Evolutionary conservation across 2,113 vertebrate genomes (phyloP).

Genomic region (Pseudois nayaur): DNA sequence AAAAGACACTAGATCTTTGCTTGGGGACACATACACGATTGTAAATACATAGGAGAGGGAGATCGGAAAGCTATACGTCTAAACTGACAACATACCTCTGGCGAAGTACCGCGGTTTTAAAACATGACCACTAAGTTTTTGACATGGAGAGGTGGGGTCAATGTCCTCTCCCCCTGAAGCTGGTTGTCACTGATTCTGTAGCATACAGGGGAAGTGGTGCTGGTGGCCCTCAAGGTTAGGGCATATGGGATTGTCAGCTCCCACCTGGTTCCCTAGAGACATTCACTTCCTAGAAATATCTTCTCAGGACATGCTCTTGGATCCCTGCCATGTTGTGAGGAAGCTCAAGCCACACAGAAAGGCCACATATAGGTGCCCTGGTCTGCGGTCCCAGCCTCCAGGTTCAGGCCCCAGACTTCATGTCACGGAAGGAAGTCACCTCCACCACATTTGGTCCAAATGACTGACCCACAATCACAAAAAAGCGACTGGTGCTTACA

Average conservation of each 20-base stretch:
- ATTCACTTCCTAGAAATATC: neutral
- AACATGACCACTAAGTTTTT: neutral
- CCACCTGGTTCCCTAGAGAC: neutral
- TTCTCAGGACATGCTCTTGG: neutral
- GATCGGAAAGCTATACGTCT: rapidly evolving
- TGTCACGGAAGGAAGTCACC: rapidly evolving
- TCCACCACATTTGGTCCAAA: neutral
- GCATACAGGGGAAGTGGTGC: neutral
- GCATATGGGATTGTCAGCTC: too few relatives aligned
- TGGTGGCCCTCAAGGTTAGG: neutral
- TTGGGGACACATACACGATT: neutral
- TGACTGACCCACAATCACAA: rapidly evolving
- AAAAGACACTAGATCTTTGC: neutral
- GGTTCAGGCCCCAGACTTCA: neutral
- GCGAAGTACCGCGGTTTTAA: neutral
- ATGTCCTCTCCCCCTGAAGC: neutral
- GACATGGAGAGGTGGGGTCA: neutral
- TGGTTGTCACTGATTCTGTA: neutral
- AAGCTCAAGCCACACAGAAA: neutral
- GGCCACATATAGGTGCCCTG: neutral
- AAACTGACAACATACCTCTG: rapidly evolving
- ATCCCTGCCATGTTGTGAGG: neutral
- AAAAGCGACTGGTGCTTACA: rapidly evolving
- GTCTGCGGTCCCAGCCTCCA: neutral
- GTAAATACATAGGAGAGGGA: neutral